Evolutionary conservation across 1,140 invertebrate genomes (phyloP).

Genomic region (Coelopa frigida): DNA sequence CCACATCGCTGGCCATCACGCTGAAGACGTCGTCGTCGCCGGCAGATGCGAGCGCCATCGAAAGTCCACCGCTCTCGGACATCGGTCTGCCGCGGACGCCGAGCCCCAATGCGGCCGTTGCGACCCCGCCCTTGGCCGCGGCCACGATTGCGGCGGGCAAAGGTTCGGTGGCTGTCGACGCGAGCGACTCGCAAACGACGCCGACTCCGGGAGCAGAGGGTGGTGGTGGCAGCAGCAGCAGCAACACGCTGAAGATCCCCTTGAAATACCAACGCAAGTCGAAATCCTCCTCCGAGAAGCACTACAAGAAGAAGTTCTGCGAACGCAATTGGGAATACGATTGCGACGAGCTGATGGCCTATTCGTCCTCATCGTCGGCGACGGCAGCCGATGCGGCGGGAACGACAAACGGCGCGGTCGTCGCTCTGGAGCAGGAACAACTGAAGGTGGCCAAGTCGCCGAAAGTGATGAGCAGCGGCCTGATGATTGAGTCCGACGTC

Average conservation of each 20-base stretch:
- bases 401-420: conserved; percentile 16
- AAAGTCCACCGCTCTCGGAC: conserved; percentile 49
- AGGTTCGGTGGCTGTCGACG: conserved; percentile 3
- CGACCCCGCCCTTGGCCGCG: conserved; percentile 46
- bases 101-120: conserved; percentile 50
- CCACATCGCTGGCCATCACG: conserved; percentile 21
- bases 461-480: conserved; percentile 35
- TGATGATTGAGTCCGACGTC: neutral
- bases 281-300: conserved; percentile 53
- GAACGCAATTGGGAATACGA: conserved; percentile 56
- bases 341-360: conserved; percentile 42
- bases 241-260: conserved; percentile 36
- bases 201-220: neutral
- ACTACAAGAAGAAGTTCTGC: conserved; percentile 71
- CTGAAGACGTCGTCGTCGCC: conserved; percentile 36
- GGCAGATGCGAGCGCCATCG: conserved; percentile 34
- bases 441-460: conserved; percentile 19
- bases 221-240: neutral
- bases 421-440: neutral
- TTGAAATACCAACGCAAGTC: conserved; percentile 58
- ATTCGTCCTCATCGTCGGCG: conserved; percentile 34
- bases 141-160: conserved; percentile 15
- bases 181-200: neutral
- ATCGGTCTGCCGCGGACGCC: conserved; percentile 59
- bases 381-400: conserved; percentile 31